These are phyloP conservation scores for Chanos chanos DNA, from an alignment of 2,797 vertebrate genomes.

Conservation along the genomic window DNA sequence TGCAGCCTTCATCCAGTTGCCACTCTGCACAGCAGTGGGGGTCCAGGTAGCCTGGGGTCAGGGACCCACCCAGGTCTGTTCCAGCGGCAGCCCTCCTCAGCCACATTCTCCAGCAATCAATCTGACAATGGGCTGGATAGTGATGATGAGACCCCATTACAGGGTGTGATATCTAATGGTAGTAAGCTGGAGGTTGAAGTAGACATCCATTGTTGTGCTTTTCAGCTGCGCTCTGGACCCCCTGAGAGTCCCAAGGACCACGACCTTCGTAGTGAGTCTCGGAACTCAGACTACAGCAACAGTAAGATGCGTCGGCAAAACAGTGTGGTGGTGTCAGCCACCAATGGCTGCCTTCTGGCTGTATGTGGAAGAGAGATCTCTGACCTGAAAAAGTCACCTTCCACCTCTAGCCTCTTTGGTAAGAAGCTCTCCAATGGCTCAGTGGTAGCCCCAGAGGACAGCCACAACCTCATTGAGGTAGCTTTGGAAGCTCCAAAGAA, in stretches of 20 bases:
- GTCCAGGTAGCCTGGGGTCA: conserved; percentile 36
- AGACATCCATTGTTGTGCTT: conserved; percentile 94
- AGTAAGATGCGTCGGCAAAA: conserved; percentile 81
- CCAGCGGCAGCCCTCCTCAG: conserved; percentile 89
- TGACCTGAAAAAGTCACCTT: conserved; percentile 89
- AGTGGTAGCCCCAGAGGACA: conserved; percentile 89
- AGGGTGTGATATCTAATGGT: conserved; percentile 91
- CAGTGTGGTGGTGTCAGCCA: conserved; percentile 81
- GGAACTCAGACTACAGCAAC: conserved; percentile 56
- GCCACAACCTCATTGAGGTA: conserved; percentile 93
- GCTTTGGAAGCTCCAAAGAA: conserved; percentile 93
- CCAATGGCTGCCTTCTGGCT: conserved; percentile 77
- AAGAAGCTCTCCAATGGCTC: conserved; percentile 96
- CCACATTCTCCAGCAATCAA: conserved; percentile 92
- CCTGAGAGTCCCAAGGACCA: conserved; percentile 57
- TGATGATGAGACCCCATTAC: conserved; percentile 88
- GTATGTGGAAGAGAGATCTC: conserved; percentile 78
- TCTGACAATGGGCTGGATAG: conserved; percentile 96
- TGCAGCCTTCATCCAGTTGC: conserved; percentile 87
- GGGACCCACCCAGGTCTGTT: conserved; percentile 70
- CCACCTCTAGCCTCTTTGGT: conserved; percentile 86
- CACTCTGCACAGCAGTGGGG: conserved; percentile 63
- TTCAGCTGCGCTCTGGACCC: conserved; percentile 73
- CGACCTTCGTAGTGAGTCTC: conserved; percentile 62
- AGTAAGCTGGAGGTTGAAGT: conserved; percentile 95